Conservation (phyloP, 2,797 vertebrate genomes). For the Sardinella longiceps region DNA sequence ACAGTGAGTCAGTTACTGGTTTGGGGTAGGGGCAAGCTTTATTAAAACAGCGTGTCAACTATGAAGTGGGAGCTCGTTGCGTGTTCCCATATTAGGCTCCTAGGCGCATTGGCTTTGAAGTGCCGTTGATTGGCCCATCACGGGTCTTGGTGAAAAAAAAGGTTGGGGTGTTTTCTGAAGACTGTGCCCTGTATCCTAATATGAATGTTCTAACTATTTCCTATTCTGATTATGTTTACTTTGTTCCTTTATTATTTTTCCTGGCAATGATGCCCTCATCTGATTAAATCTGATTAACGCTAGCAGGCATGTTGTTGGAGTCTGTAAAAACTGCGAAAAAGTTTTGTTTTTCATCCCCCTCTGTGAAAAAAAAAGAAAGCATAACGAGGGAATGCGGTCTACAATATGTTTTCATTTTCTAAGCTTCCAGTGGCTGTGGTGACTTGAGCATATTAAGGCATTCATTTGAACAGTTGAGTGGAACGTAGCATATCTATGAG, state of each 20-base stretch:
- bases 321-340: constrained; percentile 62
- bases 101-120: constrained; percentile 57
- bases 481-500: constrained; percentile 23
- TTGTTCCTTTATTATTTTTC: constrained; percentile 68
- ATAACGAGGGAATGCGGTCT: constrained; percentile 18
- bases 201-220: constrained; percentile 58
- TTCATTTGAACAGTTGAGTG: constrained; percentile 18
- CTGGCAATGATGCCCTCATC: constrained; percentile 57
- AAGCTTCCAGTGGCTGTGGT: constrained; percentile 49
- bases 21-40: constrained; percentile 35
- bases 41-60: constrained; percentile 60
- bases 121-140: constrained; percentile 53
- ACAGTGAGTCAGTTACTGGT: constrained; percentile 8
- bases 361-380: constrained; percentile 43
- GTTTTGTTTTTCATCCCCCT: constrained; percentile 57
- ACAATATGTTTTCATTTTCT: constrained; percentile 59
- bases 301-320: constrained; percentile 62
- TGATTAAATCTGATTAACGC: constrained; percentile 69
- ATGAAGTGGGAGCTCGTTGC: constrained; percentile 36
- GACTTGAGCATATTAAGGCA: constrained; percentile 21
- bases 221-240: constrained; percentile 64
- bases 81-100: constrained; percentile 50
- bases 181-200: constrained; percentile 47
- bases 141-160: constrained; percentile 53
- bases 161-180: constrained; percentile 27